Base-by-base conservation (phyloP, 2,888 invertebrate species). In the Nasonovia ribisnigri region DNA sequence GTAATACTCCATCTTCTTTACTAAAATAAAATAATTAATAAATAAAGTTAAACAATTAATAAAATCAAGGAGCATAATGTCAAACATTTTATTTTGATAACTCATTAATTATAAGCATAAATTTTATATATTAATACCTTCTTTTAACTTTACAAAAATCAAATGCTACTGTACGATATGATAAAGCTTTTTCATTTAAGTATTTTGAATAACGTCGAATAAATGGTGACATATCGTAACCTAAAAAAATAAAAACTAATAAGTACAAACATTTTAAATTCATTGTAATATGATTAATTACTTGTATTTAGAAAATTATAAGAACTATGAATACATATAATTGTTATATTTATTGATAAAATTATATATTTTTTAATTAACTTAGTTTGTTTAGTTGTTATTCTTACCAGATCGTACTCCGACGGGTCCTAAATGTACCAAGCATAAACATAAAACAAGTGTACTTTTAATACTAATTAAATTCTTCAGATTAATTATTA, bases 131-230 rank as follows among this genome's bases (percentile, higher is more conserved):
- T 36, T 20, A 77, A 77, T 96, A 99, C 98, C 99, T 99, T 96
- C 99, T 97, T 96, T 99, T 99, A 93, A 99, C 99, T 97, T 99
- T 99, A 97, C 99, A 99, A 97, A 99, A 99, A 96, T 99, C 99
- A 96, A 99, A 99, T 95, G 99, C 99, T 95, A 99, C 99, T 94
- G 98, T 98, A 96, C 99, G 97, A 97, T 99, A 99, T 26, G 99
- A 99, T 95, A 99, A 97, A 92, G 99, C 99, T 96, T 99, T 99
- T 96, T 99, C 99, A 96, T 99, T 99, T 96, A 99, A 97, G 97
- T 99, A 99, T 96, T 99, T 99, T 96, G 99, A 99, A 96, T 99
- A 99, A 95, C 99, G 97, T 96, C 99, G 97, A 96, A 99, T 99
- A 96, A 99, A 99, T 95, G 99, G 99, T 91, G 99, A 99, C 99